phyloP scores from a whole-genome alignment of 2,797 vertebrate species.

The Rhinoraja longicauda region DNA sequence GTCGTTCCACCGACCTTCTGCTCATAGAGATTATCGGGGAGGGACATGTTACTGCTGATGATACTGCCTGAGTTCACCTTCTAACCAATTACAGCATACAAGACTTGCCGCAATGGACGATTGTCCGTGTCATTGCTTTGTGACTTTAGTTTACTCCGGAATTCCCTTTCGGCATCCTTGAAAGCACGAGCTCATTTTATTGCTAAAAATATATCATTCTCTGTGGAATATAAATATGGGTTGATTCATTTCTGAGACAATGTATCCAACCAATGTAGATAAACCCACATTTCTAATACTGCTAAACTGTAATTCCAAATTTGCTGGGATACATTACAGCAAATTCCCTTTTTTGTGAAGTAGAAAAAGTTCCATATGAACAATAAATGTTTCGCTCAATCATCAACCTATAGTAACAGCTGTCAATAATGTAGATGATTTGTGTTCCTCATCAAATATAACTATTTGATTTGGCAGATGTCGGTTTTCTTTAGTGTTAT shows the following conservation, averaged over 20 bases:
- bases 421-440: not conserved
- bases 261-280: not conserved
- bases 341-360: not conserved
- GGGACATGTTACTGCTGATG: too few species aligned
- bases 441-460: not conserved
- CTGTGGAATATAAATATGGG: not conserved
- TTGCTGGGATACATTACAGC: not conserved
- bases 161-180: too few species aligned
- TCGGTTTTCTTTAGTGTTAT: not conserved
- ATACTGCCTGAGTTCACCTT: too few species aligned
- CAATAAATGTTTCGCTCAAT: not conserved
- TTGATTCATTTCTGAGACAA: not conserved
- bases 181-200: not conserved
- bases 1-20: too few species aligned
- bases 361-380: not conserved
- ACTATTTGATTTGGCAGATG: not conserved
- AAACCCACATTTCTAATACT: not conserved
- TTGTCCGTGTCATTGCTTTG: too few species aligned
- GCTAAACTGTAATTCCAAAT: not conserved
- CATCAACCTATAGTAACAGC: not conserved
- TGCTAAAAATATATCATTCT: not conserved
- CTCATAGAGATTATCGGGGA: too few species aligned
- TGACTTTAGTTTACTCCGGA: too few species aligned
- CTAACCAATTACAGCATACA: too few species aligned
- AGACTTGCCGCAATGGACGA: too few species aligned